Evolutionary conservation across 2,113 vertebrate species (phyloP), one percentile per base, ranked within the genome.

Genomic region (Hiodon tergisus): DNA sequence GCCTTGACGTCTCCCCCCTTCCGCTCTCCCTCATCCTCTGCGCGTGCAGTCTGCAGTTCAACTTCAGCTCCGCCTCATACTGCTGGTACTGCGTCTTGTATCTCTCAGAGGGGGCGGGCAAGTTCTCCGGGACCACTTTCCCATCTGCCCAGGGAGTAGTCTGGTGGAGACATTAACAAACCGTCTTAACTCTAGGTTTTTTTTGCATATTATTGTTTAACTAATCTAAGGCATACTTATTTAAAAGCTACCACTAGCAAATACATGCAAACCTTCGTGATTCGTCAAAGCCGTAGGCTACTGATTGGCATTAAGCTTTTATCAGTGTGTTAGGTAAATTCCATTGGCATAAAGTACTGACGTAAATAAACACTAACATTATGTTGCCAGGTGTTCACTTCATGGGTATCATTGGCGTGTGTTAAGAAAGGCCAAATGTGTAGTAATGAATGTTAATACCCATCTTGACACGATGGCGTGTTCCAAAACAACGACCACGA

Each of bases 71-170:
- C 0, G 6, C 52, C 62, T 74, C n/a, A 13, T 74, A 55, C 52
- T 55, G 53, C 62, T 67, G 51, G 62, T 74, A 58, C 31, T 47
- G 13, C 53, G 6, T 67, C 65, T 31, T 48, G 73, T 67, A 48
- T 58, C 65, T 67, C 63, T 74, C 63, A 4, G 73, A 67, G 53
- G 73, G 73, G 7, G 65, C 54, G 47, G 73, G 53, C 46, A 74
- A 47, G 55, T 67, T 51, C 46, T 67, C 54, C 10, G 73, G 54
- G 53, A 74, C 63, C 73, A 58, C 53, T 54, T 58, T 58, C 63
- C 67, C 46, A 46, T 58, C 73, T 57, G 46, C 65, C 63, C 65
- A 59, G 8, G n/a, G 53, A 7, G 62, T 47, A 50, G 5, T 51
- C 13, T 3, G 17, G 3, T 67, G 47, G 0, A 48, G 66, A 67